Percentiles rank a stretch among this genome's conserved stretches.
Conservation (phyloP, 1,140 invertebrate genomes). For the Muscidifurax raptorellus region DNA sequence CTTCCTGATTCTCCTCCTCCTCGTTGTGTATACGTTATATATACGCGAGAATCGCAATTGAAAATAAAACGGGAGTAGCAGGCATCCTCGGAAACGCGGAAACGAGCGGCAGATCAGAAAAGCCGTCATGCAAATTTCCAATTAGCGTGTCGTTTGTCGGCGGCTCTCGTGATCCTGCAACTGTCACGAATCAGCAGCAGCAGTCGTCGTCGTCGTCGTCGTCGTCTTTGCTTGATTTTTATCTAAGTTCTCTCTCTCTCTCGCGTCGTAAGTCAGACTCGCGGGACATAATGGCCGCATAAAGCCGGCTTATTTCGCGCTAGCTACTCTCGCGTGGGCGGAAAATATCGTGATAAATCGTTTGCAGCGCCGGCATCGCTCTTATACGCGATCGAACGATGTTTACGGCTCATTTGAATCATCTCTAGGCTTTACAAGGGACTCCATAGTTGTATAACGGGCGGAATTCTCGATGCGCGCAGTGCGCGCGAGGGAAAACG, state of each 20-base stretch:
- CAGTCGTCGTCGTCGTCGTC: too few species aligned
- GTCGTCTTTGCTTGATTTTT: background rate
- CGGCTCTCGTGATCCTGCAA: background rate
- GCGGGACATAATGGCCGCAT: background rate
- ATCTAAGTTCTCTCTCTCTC: background rate
- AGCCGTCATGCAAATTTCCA: slow-evolving; percentile 19
- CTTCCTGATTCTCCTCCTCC: background rate
- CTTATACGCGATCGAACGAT: background rate
- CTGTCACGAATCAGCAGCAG: background rate
- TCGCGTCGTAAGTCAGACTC: background rate
- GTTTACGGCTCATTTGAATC: slow-evolving; percentile 1
- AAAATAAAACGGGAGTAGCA: too few species aligned
- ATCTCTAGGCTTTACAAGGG: background rate
- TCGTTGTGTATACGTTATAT: too few species aligned
- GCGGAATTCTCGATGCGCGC: background rate
- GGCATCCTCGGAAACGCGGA: background rate
- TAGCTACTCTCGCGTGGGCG: background rate
- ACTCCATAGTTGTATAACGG: background rate
- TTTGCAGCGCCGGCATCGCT: background rate
- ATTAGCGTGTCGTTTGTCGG: slow-evolving; percentile 9
- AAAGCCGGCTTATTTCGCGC: background rate
- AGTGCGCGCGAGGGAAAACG: background rate
- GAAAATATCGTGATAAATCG: slow-evolving; percentile 1
- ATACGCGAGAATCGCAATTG: background rate
- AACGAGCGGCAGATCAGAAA: background rate